phyloP scores from a whole-genome alignment of 1,140 invertebrate species.

The Aphaenogaster ashmeadi region DNA sequence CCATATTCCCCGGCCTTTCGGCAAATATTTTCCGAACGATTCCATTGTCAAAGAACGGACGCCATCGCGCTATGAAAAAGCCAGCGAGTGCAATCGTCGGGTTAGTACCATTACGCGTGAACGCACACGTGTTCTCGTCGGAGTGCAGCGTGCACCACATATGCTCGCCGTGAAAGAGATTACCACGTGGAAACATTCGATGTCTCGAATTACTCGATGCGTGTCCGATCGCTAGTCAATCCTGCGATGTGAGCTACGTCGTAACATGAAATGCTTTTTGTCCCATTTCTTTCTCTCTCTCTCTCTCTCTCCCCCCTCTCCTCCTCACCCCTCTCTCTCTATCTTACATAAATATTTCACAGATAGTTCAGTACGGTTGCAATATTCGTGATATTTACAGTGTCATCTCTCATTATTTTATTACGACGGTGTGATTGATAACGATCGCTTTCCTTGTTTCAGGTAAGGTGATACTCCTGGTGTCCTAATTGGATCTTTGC shows the following conservation, averaged over 20 bases:
- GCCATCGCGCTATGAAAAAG: conserved; percentile 58
- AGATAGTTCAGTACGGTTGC: neutral
- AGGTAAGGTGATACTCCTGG: conserved; percentile 63
- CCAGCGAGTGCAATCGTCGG: conserved; percentile 33
- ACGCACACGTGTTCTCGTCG: conserved; percentile 65
- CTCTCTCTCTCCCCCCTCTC: neutral
- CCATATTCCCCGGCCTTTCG: neutral
- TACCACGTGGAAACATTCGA: conserved; percentile 35
- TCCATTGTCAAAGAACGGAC: conserved; percentile 63
- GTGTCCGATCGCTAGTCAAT: conserved; percentile 27
- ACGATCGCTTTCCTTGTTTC: conserved; percentile 48
- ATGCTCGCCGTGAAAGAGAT: conserved; percentile 53
- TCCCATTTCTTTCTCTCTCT: neutral
- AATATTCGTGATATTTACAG: neutral
- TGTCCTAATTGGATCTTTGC: conserved; percentile 22
- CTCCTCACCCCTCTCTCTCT: neutral
- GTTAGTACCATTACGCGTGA: conserved; percentile 33
- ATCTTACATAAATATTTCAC: neutral
- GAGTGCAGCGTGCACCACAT: conserved; percentile 12
- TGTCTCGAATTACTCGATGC: conserved; percentile 64
- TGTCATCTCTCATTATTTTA: conserved; percentile 22
- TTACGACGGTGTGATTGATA: neutral
- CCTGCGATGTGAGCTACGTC: neutral
- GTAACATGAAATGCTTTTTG: neutral
- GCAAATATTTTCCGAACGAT: conserved; percentile 62